Evolutionary conservation across 2,797 vertebrate species (phyloP).

Genomic region (Coendou prehensilis): DNA sequence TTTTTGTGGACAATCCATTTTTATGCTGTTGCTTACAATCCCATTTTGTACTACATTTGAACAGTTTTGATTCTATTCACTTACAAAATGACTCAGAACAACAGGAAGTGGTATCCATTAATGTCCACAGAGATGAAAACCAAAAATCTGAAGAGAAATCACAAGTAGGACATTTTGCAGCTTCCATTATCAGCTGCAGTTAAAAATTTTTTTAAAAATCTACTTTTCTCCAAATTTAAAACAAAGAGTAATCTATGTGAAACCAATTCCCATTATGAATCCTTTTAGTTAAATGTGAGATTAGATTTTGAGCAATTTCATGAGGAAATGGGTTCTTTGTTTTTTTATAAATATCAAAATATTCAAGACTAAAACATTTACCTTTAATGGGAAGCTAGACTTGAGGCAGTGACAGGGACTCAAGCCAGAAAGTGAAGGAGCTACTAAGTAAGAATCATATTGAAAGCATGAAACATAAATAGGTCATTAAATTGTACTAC

Average conservation of each 20-base stretch:
- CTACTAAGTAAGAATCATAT: background rate
- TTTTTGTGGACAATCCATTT: background rate
- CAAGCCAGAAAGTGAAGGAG: background rate
- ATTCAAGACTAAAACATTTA: background rate
- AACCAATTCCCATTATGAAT: background rate
- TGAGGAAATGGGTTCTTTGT: background rate
- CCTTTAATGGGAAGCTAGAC: background rate
- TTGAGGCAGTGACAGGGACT: background rate
- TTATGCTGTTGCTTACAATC: background rate
- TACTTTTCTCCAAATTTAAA: background rate
- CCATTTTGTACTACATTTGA: background rate
- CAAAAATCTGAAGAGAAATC: background rate
- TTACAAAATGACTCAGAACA: background rate
- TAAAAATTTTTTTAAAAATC: background rate
- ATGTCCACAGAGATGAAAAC: background rate
- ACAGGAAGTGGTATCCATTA: background rate
- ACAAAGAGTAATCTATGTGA: background rate
- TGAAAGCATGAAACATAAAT: slow-evolving; percentile 23
- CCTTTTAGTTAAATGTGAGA: background rate
- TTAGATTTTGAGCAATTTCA: background rate
- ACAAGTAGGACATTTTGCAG: background rate
- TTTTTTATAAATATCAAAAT: background rate
- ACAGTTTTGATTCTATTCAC: background rate
- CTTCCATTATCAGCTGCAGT: background rate
- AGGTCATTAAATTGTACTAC: background rate